Conservation (phyloP, 2,113 vertebrate genomes). For the Platichthys stellatus region DNA sequence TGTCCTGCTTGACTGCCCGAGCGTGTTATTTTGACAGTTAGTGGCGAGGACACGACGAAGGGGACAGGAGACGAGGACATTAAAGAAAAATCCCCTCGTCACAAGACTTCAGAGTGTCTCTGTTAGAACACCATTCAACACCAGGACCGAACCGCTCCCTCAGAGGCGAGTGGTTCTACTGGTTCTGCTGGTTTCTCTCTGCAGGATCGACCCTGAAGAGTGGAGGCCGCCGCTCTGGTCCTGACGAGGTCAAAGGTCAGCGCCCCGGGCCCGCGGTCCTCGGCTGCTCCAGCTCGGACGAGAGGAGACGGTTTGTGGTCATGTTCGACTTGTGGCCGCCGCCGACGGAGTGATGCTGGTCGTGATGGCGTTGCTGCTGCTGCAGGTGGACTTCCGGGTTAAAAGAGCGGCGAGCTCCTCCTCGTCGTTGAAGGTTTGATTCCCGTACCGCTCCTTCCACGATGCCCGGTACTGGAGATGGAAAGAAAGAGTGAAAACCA, state of each 20-base stretch:
- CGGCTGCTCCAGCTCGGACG: too few species aligned
- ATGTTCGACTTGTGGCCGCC: conserved; percentile 31
- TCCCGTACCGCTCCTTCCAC: conserved; percentile 88
- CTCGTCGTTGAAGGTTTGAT: conserved; percentile 85
- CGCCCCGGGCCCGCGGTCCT: not conserved
- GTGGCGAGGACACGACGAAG: conserved; percentile 32
- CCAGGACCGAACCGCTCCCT: too few species aligned
- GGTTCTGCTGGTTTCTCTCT: not conserved
- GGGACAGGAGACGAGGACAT: conserved; percentile 24
- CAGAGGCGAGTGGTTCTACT: too few species aligned
- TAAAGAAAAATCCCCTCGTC: conserved; percentile 21
- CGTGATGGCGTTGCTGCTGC: not conserved
- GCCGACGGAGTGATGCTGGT: conserved; percentile 21
- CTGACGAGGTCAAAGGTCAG: not conserved
- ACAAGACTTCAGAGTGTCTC: conserved; percentile 16
- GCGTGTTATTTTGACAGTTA: conserved; percentile 78
- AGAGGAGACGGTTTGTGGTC: conserved; percentile 4
- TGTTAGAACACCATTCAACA: too few species aligned
- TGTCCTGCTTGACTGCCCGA: conserved; percentile 66
- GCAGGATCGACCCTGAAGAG: not conserved
- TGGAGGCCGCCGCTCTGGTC: not conserved
- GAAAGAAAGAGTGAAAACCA: not conserved
- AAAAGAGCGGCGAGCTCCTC: conserved; percentile 82
- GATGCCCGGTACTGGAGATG: conserved; percentile 86
- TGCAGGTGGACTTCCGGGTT: conserved; percentile 27